Base-by-base conservation (phyloP, 92 coral and sea anemone species). In the Porites divaricata region DNA sequence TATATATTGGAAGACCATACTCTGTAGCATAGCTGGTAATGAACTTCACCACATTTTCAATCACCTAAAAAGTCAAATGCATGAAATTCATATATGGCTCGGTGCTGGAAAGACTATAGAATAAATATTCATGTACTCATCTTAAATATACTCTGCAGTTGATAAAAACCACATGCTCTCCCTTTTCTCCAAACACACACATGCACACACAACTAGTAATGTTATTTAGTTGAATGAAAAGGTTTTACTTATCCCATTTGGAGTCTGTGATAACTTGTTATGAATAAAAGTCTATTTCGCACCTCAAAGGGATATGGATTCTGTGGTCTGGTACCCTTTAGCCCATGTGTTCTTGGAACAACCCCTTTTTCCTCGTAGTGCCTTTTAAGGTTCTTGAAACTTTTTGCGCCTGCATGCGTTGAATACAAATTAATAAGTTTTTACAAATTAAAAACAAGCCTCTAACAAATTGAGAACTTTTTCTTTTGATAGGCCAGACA, bases 241-340 rank as follows among this genome's bases (percentile, higher is more conserved):
- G 35, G 35, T 19, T 67, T 67, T 67, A 67, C 72, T 9, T 15
- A 20, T 67, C 35, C 35, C 25, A 67, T 52, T 76, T 76, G 22
- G 20, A 53, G 63, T 50, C 62, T 49, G 76, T 71, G 58, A 73
- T 12, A 73, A 73, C 61, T 56, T 25, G 19, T 26, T 28, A 28
- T 28, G 19, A 50, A 73, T 50, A 26, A 13, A 73, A 56, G 15
- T 6, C 1, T 73, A 73, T 73, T 73, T 73, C 78, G 45, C 78
- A 49, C 78, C 63, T 73, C 73, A 56, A 56, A 73, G 58, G 78
- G 78, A 73, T 16, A 73, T 10, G 59, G 61, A 73, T 73, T 35
- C 19, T 73, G 78, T 21, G 78, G 78, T 56, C 78, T 73, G 62
- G 59, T 73, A 19, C 78, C 78, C 78, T 73, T 73, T 48, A 73